Evolutionary conservation across 2,888 invertebrate genomes (phyloP), one percentile per base, ranked within the genome.

Genomic region (Omphaloscelis lunosa): DNA sequence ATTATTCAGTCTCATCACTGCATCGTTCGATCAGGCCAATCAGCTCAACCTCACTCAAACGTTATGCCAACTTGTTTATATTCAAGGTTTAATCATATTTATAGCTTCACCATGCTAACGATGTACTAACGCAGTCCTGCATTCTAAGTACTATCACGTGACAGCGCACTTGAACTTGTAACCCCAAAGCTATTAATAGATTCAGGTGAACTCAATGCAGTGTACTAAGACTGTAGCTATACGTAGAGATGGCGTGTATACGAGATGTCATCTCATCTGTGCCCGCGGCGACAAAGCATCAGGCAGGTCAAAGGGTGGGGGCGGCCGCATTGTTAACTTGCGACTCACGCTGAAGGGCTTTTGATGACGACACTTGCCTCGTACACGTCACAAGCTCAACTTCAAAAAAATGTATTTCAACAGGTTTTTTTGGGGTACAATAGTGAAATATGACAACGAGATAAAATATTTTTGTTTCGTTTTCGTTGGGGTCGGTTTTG

Each of bases 221-320:
- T 67, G 68, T 61, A 72, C 58, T 73, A 72, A 70, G 53, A 20
- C 27, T 76, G 77, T 79, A 79, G 84, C 58, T 83, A 76, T 78
- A 78, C 65, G 79, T 68, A 83, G 78, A 75, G 59, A 72, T 61
- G 72, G 80, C 89, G 88, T 89, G 91, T 92, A 92, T 90, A 92
- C 88, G 90, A 92, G 93, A 93, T 92, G 94, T 92, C 94, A 93
- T 94, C 93, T 93, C 93, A 91, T 93, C 94, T 93, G 93, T 90
- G 93, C 94, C 91, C 92, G 90, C 86, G 90, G 93, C 93, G 94
- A 95, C 95, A 95, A 95, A 95, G 95, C 93, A 92, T 92, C 91
- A 92, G 92, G 92, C 95, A 92, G 96, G 95, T 95, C 96, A 96
- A 93, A 96, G 96, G 93, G 95, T 93, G 92, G 93, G 93, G 89